These are phyloP conservation scores for Tryphoninae sp. DNA, from an alignment of 2,888 invertebrate genomes.

Conservation along the genomic window DNA sequence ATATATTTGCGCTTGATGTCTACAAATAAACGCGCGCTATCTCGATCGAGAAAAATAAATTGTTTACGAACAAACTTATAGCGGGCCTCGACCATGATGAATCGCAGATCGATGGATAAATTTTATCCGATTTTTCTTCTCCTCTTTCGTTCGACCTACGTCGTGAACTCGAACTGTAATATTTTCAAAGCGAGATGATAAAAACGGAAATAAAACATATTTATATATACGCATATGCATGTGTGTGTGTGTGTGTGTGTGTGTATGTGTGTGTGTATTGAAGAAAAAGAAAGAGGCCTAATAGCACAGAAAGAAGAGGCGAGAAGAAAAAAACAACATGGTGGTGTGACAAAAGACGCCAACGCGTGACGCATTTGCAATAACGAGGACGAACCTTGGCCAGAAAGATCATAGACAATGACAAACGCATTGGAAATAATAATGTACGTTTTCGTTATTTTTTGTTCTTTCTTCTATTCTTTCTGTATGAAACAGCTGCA, in stretches of 20 bases:
- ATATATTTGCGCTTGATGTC: conserved; percentile 57
- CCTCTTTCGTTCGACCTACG: conserved; percentile 15
- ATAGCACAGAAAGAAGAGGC: background rate
- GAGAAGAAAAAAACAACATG: conserved; percentile 16
- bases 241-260: background rate
- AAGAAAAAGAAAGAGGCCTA: conserved; percentile 28
- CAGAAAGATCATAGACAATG: conserved; percentile 57
- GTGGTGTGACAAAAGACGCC: conserved; percentile 65
- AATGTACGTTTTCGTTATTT: conserved; percentile 20
- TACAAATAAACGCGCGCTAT: conserved; percentile 31
- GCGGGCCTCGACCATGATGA: conserved; percentile 29
- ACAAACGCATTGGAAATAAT: conserved; percentile 52
- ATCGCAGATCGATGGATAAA: conserved; percentile 53
- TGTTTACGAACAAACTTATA: conserved; percentile 29
- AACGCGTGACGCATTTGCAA: conserved; percentile 66
- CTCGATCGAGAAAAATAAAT: conserved; percentile 36
- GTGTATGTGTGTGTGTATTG: background rate
- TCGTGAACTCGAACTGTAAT: conserved; percentile 10
- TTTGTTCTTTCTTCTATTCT: conserved; percentile 27
- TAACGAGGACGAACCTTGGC: conserved; percentile 70
- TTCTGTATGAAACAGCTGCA: conserved; percentile 13
- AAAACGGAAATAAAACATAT: conserved; percentile 11
- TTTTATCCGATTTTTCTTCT: conserved; percentile 58
- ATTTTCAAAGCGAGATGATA: conserved; percentile 9
- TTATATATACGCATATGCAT: background rate